Evolutionary conservation across 2,113 vertebrate species (phyloP).

Genomic region (Indri indri): DNA sequence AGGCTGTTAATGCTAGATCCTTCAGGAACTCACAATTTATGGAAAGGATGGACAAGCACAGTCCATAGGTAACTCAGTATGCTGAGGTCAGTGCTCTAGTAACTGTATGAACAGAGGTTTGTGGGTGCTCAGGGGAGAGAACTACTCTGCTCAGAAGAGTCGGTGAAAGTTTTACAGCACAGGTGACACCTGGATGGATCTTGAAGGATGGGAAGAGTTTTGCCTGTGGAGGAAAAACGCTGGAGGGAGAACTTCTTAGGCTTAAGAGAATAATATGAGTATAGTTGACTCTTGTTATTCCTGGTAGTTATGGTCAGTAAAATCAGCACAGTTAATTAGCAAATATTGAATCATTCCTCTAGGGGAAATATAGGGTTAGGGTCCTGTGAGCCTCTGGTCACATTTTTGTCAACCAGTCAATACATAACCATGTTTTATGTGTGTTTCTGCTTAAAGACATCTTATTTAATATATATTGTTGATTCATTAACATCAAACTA

Average conservation of each 20-base stretch:
- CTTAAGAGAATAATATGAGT: not conserved
- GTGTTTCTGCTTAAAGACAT: constrained; percentile 6
- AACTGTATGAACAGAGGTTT: not conserved
- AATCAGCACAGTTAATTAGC: not conserved
- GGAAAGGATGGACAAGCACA: not conserved
- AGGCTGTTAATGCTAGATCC: not conserved
- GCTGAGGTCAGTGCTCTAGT: not conserved
- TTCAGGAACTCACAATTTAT: not conserved
- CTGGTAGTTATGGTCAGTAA: not conserved
- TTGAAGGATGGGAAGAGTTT: not conserved
- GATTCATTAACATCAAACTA: not conserved
- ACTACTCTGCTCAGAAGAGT: not conserved
- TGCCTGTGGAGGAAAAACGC: not conserved
- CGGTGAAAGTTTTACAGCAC: not conserved
- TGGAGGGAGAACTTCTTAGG: not conserved
- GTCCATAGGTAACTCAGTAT: not conserved
- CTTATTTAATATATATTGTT: not conserved
- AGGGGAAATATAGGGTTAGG: not conserved
- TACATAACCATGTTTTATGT: not conserved
- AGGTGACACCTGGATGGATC: not conserved
- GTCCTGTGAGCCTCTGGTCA: not conserved
- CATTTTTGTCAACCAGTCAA: not conserved
- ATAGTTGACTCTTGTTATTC: not conserved
- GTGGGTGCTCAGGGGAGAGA: not conserved
- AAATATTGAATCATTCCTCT: not conserved